Evolutionary conservation across 1,140 invertebrate genomes (phyloP).

Genomic region (Drosophila elegans): DNA sequence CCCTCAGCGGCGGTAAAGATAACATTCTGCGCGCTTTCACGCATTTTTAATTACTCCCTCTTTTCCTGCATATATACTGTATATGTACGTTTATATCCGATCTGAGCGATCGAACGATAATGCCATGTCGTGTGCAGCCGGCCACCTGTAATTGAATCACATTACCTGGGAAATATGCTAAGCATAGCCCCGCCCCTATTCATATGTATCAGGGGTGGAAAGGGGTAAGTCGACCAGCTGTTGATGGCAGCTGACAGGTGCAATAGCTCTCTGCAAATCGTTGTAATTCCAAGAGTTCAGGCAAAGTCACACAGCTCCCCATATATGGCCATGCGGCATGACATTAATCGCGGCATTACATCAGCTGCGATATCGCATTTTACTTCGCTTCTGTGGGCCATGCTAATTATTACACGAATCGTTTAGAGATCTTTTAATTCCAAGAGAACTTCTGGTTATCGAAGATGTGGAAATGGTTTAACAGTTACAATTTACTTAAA

Average conservation of each 20-base stretch:
- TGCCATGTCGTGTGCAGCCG: conserved; percentile 53
- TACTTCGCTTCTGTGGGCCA: not conserved
- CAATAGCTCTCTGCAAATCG: conserved; percentile 21
- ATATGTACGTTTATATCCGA: conserved; percentile 9
- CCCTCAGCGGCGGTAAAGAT: conserved; percentile 41
- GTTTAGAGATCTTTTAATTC: conserved; percentile 6
- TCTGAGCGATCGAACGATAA: conserved; percentile 28
- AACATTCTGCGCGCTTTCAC: conserved; percentile 67
- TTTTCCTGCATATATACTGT: not conserved
- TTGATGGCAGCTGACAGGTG: conserved; percentile 61
- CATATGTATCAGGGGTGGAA: not conserved
- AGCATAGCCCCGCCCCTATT: conserved; percentile 54
- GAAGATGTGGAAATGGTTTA: too few species aligned
- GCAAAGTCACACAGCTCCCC: not conserved
- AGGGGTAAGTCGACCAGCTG: conserved; percentile 17
- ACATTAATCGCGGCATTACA: conserved; percentile 73
- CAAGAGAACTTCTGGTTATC: not conserved
- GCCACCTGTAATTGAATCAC: conserved; percentile 68
- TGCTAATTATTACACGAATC: conserved; percentile 10
- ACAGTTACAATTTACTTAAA: too few species aligned
- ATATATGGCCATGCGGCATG: conserved; percentile 31
- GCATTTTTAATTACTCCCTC: conserved; percentile 72
- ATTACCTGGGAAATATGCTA: conserved; percentile 67
- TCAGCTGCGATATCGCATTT: conserved; percentile 41
- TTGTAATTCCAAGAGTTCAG: conserved; percentile 38